Evolutionary conservation across 2,113 vertebrate genomes (phyloP).

Genomic region (Anser brachyrhynchus): DNA sequence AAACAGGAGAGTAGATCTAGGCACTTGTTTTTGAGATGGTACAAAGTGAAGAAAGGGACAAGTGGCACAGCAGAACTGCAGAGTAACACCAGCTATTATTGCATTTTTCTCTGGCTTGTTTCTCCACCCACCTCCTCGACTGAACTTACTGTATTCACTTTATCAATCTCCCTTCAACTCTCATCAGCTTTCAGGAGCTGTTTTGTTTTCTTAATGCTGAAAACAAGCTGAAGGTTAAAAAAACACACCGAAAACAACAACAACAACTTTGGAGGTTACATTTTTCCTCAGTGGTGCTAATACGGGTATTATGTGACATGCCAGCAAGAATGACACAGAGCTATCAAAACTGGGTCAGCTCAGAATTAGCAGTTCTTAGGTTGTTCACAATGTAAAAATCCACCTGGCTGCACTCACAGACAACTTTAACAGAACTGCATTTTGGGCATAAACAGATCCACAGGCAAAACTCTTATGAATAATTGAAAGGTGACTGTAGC

Average conservation of each 20-base stretch:
- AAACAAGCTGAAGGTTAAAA: neutral
- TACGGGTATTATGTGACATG: neutral
- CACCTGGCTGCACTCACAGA: neutral
- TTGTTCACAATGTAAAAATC: neutral
- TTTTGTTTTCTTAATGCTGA: neutral
- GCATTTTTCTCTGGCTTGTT: neutral
- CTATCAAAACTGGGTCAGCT: constrained; percentile 4
- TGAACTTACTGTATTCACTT: neutral
- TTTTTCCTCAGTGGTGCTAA: neutral
- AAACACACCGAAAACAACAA: neutral
- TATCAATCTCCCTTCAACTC: neutral
- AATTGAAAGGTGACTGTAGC: neutral
- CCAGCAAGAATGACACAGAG: neutral
- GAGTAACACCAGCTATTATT: neutral
- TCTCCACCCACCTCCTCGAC: neutral
- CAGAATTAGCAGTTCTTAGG: neutral
- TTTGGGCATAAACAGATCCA: neutral
- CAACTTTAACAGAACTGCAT: neutral
- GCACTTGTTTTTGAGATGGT: neutral
- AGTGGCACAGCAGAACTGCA: neutral
- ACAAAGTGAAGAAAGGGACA: neutral
- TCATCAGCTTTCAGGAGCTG: neutral
- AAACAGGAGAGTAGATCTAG: neutral
- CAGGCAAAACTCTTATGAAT: neutral
- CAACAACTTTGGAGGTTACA: neutral